Percentiles rank a stretch among this genome's conserved stretches.
Evolutionary conservation across 2,797 vertebrate species (phyloP).

Genomic region (Muscicapa striata): DNA sequence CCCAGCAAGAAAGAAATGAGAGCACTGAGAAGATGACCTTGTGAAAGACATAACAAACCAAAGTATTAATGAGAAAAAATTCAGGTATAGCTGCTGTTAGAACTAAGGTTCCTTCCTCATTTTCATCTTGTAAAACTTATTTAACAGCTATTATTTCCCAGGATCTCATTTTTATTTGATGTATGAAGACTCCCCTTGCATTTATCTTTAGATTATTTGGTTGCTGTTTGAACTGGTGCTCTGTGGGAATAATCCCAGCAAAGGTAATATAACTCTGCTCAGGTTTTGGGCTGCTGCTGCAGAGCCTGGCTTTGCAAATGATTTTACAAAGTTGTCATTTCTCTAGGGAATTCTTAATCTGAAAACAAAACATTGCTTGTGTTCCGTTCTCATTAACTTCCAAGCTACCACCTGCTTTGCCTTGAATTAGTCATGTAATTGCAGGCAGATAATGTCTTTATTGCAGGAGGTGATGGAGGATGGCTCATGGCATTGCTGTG

Average conservation of each 20-base stretch:
- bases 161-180: not conserved
- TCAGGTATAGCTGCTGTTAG: not conserved
- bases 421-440: constrained; percentile 37
- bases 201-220: not conserved
- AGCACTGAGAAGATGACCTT: not conserved
- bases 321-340: not conserved
- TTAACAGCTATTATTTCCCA: not conserved
- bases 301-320: not conserved
- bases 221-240: not conserved
- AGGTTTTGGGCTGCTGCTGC: not conserved
- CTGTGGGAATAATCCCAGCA: not conserved
- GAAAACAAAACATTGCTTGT: constrained; percentile 32
- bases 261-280: not conserved
- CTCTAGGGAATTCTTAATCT: constrained; percentile 22
- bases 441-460: constrained; percentile 13
- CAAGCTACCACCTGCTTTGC: constrained; percentile 25
- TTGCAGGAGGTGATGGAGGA: not conserved
- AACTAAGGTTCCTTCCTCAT: not conserved
- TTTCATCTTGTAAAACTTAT: not conserved
- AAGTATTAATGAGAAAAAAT: not conserved
- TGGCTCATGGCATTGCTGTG: not conserved
- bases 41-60: not conserved
- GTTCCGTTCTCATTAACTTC: constrained; percentile 36
- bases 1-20: not conserved
- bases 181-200: not conserved